A percentile compares a stretch with the other conserved stretches of the same genome.
Conservation (phyloP, 1,140 invertebrate species). For the Meloidogyne hapla region DNA sequence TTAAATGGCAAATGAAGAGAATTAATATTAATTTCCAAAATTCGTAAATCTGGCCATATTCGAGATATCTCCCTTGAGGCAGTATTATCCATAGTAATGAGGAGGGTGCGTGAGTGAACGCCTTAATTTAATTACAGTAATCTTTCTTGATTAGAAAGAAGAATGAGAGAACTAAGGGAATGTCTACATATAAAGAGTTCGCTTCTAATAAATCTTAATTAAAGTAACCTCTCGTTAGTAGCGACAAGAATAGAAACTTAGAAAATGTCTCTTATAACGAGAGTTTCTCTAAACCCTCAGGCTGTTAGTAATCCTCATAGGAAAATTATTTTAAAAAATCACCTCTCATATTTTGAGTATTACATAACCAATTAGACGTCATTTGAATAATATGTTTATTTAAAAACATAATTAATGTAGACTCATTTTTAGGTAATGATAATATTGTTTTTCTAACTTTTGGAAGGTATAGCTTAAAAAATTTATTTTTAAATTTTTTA, state of each 20-base stretch:
- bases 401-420: conserved; percentile 53
- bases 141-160: too few species aligned
- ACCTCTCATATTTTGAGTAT: conserved; percentile 49
- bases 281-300: too few species aligned
- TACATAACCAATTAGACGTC: conserved; percentile 62
- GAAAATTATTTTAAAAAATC: background rate
- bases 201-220: too few species aligned
- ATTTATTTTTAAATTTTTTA: background rate
- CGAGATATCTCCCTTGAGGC: conserved; percentile 34
- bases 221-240: too few species aligned
- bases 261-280: too few species aligned
- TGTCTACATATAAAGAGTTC: too few species aligned
- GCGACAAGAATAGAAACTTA: too few species aligned
- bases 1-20: conserved; percentile 46
- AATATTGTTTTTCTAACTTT: background rate
- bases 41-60: conserved; percentile 51
- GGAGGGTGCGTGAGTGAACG: conserved; percentile 51
- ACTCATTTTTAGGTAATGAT: conserved; percentile 27
- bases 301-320: background rate
- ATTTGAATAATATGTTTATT: conserved; percentile 62
- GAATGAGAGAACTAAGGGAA: too few species aligned
- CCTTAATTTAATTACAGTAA: conserved; percentile 24
- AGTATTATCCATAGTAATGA: conserved; percentile 56
- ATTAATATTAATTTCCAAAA: conserved; percentile 57
- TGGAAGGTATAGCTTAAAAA: background rate